phyloP scores from a whole-genome alignment of 2,113 vertebrate genomes.

The cat (Felis catus) region F.catus_Fca126_mat1.0 CM031419.1:56156501-56157000 shows the following conservation, averaged over 20 bases:
- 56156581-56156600: neutral
- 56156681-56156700: neutral
- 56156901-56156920: no score
- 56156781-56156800: neutral
- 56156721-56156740: neutral
- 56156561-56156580: neutral
- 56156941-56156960: no score
- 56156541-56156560: neutral
- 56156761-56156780: neutral
- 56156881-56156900: neutral
- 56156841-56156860: neutral
- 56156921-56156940: no score
- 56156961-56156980: no score
- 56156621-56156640: neutral
- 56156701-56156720: neutral
- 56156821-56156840: neutral
- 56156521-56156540: neutral
- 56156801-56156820: neutral
- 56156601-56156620: slow-evolving; percentile 17
- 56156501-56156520: neutral
- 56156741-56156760: neutral
- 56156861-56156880: neutral
- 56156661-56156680: neutral
- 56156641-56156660: neutral
- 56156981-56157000: no score